Evolutionary conservation across 2,113 vertebrate species (phyloP).

Genomic region (Phalacrocorax carbo): DNA sequence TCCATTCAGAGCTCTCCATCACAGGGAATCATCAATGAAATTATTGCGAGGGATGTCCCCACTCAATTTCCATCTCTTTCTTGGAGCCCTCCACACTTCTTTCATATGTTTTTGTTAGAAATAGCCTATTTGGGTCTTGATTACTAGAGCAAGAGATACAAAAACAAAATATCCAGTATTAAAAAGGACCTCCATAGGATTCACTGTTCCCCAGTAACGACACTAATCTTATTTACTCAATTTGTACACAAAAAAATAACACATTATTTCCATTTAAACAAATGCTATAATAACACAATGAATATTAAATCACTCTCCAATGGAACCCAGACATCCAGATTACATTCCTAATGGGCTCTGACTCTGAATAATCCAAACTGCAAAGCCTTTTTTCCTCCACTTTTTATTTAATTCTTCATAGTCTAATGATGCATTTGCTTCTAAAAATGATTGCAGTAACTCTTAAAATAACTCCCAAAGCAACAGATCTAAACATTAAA

Average conservation of each 20-base stretch:
- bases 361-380: background rate
- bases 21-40: background rate
- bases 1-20: background rate
- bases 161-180: background rate
- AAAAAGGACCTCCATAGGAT: background rate
- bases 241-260: slow-evolving; percentile 26
- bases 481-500: background rate
- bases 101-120: background rate
- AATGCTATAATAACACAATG: background rate
- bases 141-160: background rate
- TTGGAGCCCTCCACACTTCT: background rate
- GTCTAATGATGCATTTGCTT: background rate
- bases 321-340: background rate
- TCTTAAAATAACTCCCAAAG: background rate
- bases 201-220: background rate
- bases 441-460: background rate
- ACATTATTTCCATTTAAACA: slow-evolving; percentile 44
- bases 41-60: background rate
- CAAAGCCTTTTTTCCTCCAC: background rate
- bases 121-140: background rate
- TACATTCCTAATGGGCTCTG: background rate
- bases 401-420: slow-evolving; percentile 15
- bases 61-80: background rate
- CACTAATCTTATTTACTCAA: slow-evolving; percentile 28
- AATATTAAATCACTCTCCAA: slow-evolving; percentile 8